These are phyloP conservation scores for Pinna nobilis DNA, from an alignment of 1,140 invertebrate genomes.

Conservation along the genomic window DNA sequence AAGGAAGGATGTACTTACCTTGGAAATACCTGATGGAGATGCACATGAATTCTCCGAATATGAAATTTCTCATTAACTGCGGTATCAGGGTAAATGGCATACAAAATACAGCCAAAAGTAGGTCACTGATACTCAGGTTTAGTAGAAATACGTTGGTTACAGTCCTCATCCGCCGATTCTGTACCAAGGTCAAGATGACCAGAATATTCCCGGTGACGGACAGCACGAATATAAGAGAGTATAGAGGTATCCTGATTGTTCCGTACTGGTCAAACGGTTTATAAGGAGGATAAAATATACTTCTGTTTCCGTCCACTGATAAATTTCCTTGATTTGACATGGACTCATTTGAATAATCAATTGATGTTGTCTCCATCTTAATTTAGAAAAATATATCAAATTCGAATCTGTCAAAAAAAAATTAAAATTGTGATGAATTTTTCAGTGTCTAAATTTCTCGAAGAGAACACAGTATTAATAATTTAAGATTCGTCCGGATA, in stretches of 20 bases:
- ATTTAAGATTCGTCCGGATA: no score
- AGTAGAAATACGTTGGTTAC: constrained; percentile 91
- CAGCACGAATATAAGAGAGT: constrained; percentile 86
- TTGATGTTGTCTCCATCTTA: no score
- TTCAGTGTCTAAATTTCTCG: no score
- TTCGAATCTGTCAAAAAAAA: no score
- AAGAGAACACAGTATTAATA: no score
- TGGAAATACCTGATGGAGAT: constrained; percentile 89
- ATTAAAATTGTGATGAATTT: no score
- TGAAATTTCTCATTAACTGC: constrained; percentile 87
- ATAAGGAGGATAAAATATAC: no score
- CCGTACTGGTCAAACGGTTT: constrained; percentile 17
- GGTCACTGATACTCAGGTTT: constrained; percentile 83
- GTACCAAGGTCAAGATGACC: constrained; percentile 86
- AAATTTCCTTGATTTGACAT: no score
- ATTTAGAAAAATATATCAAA: no score
- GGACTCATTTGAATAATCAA: no score
- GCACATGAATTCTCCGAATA: constrained; percentile 88
- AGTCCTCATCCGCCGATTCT: constrained; percentile 89
- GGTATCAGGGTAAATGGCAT: constrained; percentile 92
- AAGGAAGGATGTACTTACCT: constrained; percentile 62
- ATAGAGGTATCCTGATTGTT: constrained; percentile 80
- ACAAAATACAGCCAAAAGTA: constrained; percentile 90
- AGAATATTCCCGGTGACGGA: constrained; percentile 87
- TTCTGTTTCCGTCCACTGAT: no score